A percentile compares a stretch with the other conserved stretches of the same genome.
Evolutionary conservation across 2,797 vertebrate genomes (phyloP).

Genomic region (Mormyrops attenuatus): DNA sequence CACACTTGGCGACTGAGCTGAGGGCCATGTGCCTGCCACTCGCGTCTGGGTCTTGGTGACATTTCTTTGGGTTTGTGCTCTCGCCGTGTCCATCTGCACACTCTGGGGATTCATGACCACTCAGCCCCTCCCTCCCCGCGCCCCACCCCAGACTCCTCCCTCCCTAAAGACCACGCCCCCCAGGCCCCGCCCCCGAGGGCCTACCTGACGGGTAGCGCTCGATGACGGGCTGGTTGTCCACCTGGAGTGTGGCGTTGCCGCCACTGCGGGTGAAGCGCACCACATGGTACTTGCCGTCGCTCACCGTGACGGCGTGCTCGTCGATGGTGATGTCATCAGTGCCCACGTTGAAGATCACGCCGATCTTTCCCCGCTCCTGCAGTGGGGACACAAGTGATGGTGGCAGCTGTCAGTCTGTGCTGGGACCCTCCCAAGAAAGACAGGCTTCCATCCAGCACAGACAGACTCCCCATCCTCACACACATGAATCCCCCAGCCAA

Average conservation of each 20-base stretch:
- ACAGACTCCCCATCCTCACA: slow-evolving; percentile 35
- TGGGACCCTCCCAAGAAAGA: background rate
- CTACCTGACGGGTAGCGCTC: slow-evolving; percentile 92
- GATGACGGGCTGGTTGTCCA: slow-evolving; percentile 92
- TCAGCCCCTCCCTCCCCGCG: background rate
- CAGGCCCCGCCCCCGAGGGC: slow-evolving; percentile 32
- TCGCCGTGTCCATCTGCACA: slow-evolving; percentile 12
- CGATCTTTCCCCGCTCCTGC: slow-evolving; percentile 87
- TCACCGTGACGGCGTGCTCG: slow-evolving; percentile 80
- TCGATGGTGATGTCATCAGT: slow-evolving; percentile 91
- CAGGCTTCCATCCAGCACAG: slow-evolving; percentile 37
- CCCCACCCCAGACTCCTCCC: background rate
- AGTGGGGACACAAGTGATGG: slow-evolving; percentile 2
- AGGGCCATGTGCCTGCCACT: slow-evolving; percentile 25
- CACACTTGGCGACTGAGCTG: slow-evolving; percentile 35
- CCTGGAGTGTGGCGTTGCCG: slow-evolving; percentile 90
- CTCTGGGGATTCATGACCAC: slow-evolving; percentile 20
- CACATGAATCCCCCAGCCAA: slow-evolving; percentile 39
- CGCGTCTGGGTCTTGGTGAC: background rate
- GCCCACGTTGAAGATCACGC: slow-evolving; percentile 91
- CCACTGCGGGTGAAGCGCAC: slow-evolving; percentile 92
- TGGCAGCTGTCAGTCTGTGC: background rate
- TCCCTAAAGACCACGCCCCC: background rate
- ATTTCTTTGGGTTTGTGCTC: slow-evolving; percentile 24
- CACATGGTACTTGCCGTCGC: slow-evolving; percentile 92